Percentiles rank a stretch among this genome's conserved stretches.
Conservation (phyloP, 2,888 invertebrate species). For the Eulithis testata region DNA sequence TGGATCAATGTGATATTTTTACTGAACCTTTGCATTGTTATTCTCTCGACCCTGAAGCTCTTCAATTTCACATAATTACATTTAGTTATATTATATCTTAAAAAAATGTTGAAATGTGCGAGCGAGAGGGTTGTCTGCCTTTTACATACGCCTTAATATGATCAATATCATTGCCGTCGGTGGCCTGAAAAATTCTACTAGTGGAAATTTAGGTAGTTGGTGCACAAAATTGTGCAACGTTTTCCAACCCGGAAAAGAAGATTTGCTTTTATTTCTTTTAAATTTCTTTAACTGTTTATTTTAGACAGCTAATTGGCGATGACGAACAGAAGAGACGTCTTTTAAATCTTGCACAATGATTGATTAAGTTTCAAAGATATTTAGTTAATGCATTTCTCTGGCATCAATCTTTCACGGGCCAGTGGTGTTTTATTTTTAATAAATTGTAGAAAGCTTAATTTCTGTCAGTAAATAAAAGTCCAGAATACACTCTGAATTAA, state of each 20-base stretch:
- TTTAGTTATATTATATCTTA: too few relatives aligned
- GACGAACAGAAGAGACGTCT: constrained; percentile 63
- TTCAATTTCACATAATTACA: too few relatives aligned
- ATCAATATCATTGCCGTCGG: too few relatives aligned
- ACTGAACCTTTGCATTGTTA: too few relatives aligned
- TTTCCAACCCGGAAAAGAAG: not conserved
- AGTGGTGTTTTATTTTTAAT: constrained; percentile 30
- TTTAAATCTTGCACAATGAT: constrained; percentile 45
- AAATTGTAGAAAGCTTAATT: constrained; percentile 20
- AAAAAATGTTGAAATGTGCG: too few relatives aligned
- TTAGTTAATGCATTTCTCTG: constrained; percentile 37
- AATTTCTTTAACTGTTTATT: constrained; percentile 51
- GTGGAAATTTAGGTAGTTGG: too few relatives aligned
- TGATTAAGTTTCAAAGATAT: constrained; percentile 39
- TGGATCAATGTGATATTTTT: too few relatives aligned
- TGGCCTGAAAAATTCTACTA: too few relatives aligned
- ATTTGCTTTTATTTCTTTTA: constrained; percentile 35
- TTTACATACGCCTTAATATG: too few relatives aligned
- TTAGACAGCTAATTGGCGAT: constrained; percentile 66
- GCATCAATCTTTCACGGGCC: constrained; percentile 36
- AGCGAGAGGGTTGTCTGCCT: too few relatives aligned
- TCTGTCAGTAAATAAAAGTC: constrained; percentile 16
- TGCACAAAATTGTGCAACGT: not conserved
- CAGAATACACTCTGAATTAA: constrained; percentile 3
- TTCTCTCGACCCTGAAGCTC: too few relatives aligned